phyloP scores from a whole-genome alignment of 2,797 vertebrate genomes.

The Gorsachius magnificus region DNA sequence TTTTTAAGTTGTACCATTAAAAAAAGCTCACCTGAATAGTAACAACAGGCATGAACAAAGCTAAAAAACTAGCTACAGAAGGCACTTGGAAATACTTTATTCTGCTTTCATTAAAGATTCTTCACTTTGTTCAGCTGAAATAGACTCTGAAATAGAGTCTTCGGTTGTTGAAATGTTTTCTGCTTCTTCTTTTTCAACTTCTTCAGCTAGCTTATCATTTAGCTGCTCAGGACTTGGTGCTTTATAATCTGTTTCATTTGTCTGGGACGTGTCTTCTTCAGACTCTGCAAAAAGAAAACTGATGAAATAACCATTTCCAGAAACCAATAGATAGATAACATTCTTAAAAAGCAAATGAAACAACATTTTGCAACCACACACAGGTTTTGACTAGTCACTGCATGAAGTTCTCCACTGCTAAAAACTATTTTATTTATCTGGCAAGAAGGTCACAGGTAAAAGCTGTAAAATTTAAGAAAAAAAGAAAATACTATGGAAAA shows the following conservation, averaged over 20 bases:
- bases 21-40: conserved; percentile 71
- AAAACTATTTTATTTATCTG: not conserved
- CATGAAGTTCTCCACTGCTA: not conserved
- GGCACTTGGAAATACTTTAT: conserved; percentile 79
- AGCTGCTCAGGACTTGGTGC: conserved; percentile 50
- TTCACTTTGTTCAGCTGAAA: conserved; percentile 79
- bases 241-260: conserved; percentile 56
- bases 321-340: not conserved
- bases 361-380: not conserved
- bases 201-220: conserved; percentile 48
- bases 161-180: conserved; percentile 11
- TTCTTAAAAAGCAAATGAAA: not conserved
- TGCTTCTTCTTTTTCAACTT: conserved; percentile 41
- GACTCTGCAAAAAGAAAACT: conserved; percentile 63
- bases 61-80: conserved; percentile 75
- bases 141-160: conserved; percentile 40
- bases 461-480: not conserved
- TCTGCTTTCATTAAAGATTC: conserved; percentile 86
- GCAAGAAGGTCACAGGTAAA: not conserved
- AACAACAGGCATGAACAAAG: conserved; percentile 74
- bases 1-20: conserved; percentile 55
- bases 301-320: not conserved
- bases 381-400: not conserved
- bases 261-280: conserved; percentile 48
- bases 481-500: not conserved